These are phyloP conservation scores for Danio kyathit DNA, from an alignment of 2,797 vertebrate species.

Conservation along the genomic window DNA sequence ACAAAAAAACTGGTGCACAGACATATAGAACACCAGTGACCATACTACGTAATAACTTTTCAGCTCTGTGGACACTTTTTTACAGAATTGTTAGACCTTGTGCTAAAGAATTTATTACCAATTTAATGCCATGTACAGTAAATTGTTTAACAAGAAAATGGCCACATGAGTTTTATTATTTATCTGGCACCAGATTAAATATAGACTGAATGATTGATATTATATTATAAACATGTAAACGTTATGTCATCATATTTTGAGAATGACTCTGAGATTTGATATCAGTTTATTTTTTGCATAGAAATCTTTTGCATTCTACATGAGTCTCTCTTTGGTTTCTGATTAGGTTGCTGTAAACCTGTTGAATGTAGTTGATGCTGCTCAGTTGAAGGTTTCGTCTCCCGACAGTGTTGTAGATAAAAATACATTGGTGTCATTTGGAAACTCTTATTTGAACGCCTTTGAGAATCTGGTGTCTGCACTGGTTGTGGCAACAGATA, in stretches of 20 bases:
- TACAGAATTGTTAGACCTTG: too few species aligned
- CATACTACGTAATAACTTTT: too few species aligned
- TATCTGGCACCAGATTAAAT: too few species aligned
- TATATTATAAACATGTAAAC: too few species aligned
- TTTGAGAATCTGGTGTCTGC: constrained; percentile 33
- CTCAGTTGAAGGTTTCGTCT: not conserved
- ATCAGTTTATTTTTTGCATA: not conserved
- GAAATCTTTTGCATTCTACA: not conserved
- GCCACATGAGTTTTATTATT: too few species aligned
- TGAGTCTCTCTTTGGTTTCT: not conserved
- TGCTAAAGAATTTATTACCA: too few species aligned
- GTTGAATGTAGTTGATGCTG: constrained; percentile 3
- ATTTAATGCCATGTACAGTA: too few species aligned
- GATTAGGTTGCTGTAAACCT: not conserved
- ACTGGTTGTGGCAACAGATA: constrained; percentile 28
- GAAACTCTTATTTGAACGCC: constrained; percentile 6
- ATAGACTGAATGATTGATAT: too few species aligned
- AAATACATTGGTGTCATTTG: not conserved
- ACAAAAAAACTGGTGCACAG: too few species aligned
- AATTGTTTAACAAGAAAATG: too few species aligned
- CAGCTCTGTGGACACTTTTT: too few species aligned
- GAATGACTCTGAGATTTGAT: not conserved
- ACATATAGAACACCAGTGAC: too few species aligned
- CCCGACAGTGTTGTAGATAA: fast-evolving
- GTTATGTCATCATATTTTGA: not conserved